Base-by-base conservation (phyloP, 1,140 invertebrate genomes). In the Diachasma alloeum region DNA sequence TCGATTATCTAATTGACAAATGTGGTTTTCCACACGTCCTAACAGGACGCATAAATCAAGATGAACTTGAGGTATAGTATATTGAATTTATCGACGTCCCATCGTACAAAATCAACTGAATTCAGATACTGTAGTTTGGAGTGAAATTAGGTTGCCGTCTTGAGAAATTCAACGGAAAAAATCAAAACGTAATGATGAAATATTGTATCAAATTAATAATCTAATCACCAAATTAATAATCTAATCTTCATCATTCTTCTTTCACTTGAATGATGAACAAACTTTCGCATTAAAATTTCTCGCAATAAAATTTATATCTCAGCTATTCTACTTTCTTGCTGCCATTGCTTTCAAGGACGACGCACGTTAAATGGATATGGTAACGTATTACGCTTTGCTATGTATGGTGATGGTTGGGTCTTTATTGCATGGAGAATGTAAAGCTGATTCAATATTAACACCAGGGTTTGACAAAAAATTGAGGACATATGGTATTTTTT, bases 1-100 rank as follows among this genome's bases (percentile, higher is more conserved):
- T 22, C 9, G 5, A 26, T 26, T 53, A 72, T 72, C 44, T 72
- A 4, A 48, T 44, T 31, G 70, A 72, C 11, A n/a, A 48, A n/a
- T 26, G 39, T 24, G 15, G 13, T 48, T 48, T 53, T 26, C n/a
- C 15, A 9, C 44, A 72, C 22, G 70, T 72, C 13, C 36, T 72
- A 2, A 72, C 70, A 53, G 44, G 44, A 31, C 44, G 44, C 13
- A 53, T 72, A 22, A 72, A 53, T 26, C 70, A 72, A 13, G 70
- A 72, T 72, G 36, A 42, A 3, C 22, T 72, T 15, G 70, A 72
- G 44, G 70, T 72, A 48, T 4, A 13, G 13, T 11, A 15, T 15
- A 48, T 48, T 48, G 5, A n/a, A 48, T 48, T 48, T 48, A 8
- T n/a, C 44, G 44, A 48, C 4, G 3, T 48, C n/a, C 44, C 10